Evolutionary conservation across 2,888 invertebrate genomes (phyloP).

Genomic region (Anodontia alba): DNA sequence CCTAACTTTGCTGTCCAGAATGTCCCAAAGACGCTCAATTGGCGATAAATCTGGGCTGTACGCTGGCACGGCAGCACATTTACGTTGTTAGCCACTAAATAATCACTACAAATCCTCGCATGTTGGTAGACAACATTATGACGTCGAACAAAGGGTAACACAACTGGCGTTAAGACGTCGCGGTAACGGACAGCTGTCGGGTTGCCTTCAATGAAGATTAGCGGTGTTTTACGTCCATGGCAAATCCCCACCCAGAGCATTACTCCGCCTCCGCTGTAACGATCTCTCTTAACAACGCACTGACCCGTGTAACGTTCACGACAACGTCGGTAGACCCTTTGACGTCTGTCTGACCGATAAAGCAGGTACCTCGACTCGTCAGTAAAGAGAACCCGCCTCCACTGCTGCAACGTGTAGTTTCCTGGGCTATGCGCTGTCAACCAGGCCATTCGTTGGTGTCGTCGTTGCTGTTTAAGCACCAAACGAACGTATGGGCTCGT

Average conservation of each 20-base stretch:
- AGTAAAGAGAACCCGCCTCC: background rate
- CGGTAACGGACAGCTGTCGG: constrained; percentile 1
- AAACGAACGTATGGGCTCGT: background rate
- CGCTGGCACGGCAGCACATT: constrained; percentile 29
- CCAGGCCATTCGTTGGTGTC: background rate
- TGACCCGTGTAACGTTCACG: background rate
- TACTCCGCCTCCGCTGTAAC: background rate
- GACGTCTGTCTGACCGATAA: background rate
- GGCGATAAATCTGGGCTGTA: constrained; percentile 37
- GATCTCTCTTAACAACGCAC: constrained; percentile 4
- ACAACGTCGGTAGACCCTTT: background rate
- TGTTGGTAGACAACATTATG: background rate
- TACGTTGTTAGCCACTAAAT: background rate
- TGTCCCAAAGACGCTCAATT: too few species aligned
- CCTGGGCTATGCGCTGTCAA: background rate
- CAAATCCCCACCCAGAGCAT: background rate
- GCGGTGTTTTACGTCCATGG: background rate
- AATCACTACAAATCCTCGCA: too few species aligned
- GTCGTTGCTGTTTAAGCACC: background rate
- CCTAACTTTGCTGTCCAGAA: constrained; percentile 15
- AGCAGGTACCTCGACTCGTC: background rate
- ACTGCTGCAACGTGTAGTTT: background rate
- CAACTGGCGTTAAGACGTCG: constrained; percentile 5
- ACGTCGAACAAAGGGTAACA: background rate
- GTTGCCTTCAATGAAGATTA: background rate